A percentile compares a stretch with the other conserved stretches of the same genome.
These are phyloP conservation scores for Hemichromis elongatus DNA, from an alignment of 2,113 vertebrate species.

Conservation along the genomic window DNA sequence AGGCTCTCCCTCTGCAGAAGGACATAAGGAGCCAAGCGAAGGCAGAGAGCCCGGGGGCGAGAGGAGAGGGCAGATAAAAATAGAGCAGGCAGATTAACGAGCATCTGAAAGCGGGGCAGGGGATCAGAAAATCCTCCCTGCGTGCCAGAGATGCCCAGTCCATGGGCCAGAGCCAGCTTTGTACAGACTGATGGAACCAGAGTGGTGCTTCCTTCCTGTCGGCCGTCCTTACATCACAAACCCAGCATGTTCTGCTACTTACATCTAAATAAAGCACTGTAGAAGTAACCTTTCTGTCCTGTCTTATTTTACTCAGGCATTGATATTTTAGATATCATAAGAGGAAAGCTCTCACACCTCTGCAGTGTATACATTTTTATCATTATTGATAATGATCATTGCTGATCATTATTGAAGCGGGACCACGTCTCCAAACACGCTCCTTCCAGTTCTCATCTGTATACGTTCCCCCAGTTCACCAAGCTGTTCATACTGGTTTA, in stretches of 20 bases:
- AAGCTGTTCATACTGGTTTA: no score
- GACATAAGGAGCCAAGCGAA: slow-evolving; percentile 45
- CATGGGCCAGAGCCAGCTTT: slow-evolving; percentile 23
- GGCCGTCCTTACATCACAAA: neutral
- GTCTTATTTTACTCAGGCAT: neutral
- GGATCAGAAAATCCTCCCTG: slow-evolving; percentile 70
- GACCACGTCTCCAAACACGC: no score
- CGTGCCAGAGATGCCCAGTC: slow-evolving; percentile 53
- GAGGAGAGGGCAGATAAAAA: slow-evolving; percentile 67
- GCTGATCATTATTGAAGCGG: no score
- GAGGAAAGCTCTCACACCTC: neutral
- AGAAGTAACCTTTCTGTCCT: neutral
- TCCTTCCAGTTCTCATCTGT: no score
- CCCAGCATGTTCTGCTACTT: neutral
- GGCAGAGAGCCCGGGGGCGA: slow-evolving; percentile 39
- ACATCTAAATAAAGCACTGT: neutral
- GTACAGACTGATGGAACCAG: neutral
- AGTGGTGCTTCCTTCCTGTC: slow-evolving; percentile 33
- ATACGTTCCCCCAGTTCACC: no score
- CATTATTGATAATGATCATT: no score
- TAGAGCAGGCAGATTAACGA: slow-evolving; percentile 75
- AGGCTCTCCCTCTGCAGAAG: slow-evolving; percentile 36
- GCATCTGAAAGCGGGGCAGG: slow-evolving; percentile 73
- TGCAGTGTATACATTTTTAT: no score
- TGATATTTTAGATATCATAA: neutral